A percentile compares a stretch with the other conserved stretches of the same genome.
These are phyloP conservation scores for Hoplias malabaricus DNA, from an alignment of 2,113 vertebrate species.

Conservation along the genomic window DNA sequence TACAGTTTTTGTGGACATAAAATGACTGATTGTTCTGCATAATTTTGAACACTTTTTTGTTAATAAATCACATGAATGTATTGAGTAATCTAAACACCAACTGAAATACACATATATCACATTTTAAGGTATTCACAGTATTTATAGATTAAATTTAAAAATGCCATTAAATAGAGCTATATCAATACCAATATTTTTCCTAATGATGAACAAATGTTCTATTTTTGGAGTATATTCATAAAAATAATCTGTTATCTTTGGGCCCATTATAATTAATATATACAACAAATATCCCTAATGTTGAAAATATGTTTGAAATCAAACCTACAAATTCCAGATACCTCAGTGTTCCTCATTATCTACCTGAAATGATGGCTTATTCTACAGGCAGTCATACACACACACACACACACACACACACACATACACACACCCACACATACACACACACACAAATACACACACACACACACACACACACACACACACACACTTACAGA, in stretches of 20 bases:
- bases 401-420: slow-evolving; percentile 31
- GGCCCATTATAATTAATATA: slow-evolving; percentile 58
- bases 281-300: neutral
- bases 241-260: neutral
- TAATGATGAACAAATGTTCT: slow-evolving; percentile 31
- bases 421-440: slow-evolving; percentile 45
- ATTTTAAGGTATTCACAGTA: too few relatives aligned
- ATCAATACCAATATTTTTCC: too few relatives aligned
- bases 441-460: slow-evolving; percentile 5
- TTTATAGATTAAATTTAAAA: too few relatives aligned
- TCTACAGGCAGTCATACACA: slow-evolving; percentile 36
- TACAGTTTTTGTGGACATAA: too few relatives aligned
- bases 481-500: slow-evolving; percentile 43
- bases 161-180: too few relatives aligned
- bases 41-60: too few relatives aligned
- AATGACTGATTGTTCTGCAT: too few relatives aligned
- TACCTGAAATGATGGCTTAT: slow-evolving; percentile 48
- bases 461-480: slow-evolving; percentile 35
- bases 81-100: too few relatives aligned
- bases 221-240: too few relatives aligned
- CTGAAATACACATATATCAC: too few relatives aligned
- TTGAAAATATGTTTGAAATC: slow-evolving; percentile 49
- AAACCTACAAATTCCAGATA: slow-evolving; percentile 22
- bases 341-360: slow-evolving; percentile 49
- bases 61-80: too few relatives aligned